phyloP scores from a whole-genome alignment of 2,113 vertebrate species.

The Aphelocoma coerulescens region DNA sequence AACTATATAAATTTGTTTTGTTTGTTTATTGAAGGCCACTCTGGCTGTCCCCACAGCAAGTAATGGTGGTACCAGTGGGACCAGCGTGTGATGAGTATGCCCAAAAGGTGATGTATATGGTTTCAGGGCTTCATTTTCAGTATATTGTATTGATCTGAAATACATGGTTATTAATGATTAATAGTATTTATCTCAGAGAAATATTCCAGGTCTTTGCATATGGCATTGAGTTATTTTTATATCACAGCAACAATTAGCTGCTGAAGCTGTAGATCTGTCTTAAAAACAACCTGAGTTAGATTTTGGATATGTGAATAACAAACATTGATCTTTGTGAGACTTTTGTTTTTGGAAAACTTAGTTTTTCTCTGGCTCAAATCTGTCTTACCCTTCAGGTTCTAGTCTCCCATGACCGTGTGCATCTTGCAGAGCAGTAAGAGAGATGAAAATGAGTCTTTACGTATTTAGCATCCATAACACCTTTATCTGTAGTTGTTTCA shows the following conservation, averaged over 20 bases:
- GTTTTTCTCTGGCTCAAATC: neutral
- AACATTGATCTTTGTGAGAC: neutral
- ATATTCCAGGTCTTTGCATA: neutral
- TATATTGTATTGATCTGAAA: neutral
- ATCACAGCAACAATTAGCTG: neutral
- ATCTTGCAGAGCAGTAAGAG: neutral
- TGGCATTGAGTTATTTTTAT: neutral
- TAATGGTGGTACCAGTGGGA: conserved; percentile 95
- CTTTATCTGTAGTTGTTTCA: neutral
- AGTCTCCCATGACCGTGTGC: neutral
- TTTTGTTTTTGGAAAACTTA: neutral
- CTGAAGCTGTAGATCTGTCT: neutral
- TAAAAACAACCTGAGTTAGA: neutral
- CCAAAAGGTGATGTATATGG: conserved; percentile 77
- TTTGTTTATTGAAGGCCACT: conserved; percentile 82
- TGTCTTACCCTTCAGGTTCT: neutral
- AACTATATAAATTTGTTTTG: neutral
- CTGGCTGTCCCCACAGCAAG: conserved; percentile 94
- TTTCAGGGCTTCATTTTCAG: neutral
- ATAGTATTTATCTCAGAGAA: neutral
- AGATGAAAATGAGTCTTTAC: neutral
- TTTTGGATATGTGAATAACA: neutral
- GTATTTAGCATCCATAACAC: neutral
- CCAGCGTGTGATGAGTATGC: conserved; percentile 93
- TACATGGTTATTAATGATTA: neutral